Evolutionary conservation across 2,888 invertebrate species (phyloP).

Genomic region (Oscheius sp.): DNA sequence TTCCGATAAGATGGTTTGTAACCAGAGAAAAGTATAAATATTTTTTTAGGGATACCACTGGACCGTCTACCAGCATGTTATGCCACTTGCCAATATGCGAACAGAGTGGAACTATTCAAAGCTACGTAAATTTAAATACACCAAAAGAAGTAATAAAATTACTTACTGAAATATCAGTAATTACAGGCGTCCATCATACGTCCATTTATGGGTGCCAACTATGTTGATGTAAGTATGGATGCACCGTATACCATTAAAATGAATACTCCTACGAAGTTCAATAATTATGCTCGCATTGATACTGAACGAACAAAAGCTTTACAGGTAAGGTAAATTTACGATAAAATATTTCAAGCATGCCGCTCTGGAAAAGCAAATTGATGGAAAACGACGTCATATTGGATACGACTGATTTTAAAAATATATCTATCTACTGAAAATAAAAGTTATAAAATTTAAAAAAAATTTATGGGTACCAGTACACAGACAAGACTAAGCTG

Average conservation of each 20-base stretch:
- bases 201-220: not conserved
- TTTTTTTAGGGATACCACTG: constrained; percentile 10
- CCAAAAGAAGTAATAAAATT: not conserved
- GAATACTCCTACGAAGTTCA: not conserved
- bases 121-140: constrained; percentile 1
- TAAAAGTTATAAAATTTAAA: not conserved
- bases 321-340: too few species aligned
- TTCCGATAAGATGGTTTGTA: constrained; percentile 19
- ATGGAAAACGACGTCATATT: constrained; percentile 7
- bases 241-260: not conserved
- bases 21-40: not conserved
- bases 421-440: not conserved
- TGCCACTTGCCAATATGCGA: not conserved
- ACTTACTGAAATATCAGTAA: not conserved
- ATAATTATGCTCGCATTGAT: constrained; percentile 29
- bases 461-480: constrained; percentile 3
- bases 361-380: not conserved
- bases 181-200: not conserved
- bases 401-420: too few species aligned
- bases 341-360: too few species aligned
- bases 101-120: not conserved
- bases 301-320: constrained; percentile 25
- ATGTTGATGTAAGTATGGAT: constrained; percentile 7
- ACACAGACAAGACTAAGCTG: not conserved
- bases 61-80: constrained; percentile 5